Conservation (phyloP, 2,113 vertebrate species). For the Xenopus borealis region DNA sequence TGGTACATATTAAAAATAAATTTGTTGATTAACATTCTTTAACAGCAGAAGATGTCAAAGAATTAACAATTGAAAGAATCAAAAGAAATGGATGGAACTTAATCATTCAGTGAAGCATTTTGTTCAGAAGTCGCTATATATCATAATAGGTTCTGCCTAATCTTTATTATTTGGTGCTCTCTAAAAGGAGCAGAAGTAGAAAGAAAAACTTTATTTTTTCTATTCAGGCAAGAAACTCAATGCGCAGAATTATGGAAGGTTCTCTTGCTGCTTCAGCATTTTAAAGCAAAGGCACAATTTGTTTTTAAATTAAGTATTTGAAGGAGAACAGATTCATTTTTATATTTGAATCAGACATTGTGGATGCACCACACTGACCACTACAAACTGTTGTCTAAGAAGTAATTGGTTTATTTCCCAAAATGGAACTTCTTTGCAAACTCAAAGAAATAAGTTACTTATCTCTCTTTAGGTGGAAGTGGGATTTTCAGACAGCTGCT, state of each 20-base stretch:
- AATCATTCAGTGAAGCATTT: conserved; percentile 23
- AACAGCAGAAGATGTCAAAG: conserved; percentile 14
- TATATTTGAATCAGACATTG: conserved; percentile 6
- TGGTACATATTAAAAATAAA: conserved; percentile 1
- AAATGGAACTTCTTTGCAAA: conserved; percentile 9
- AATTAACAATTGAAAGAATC: conserved; percentile 23
- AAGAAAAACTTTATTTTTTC: conserved; percentile 9
- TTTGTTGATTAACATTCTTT: conserved; percentile 34
- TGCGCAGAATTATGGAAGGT: conserved; percentile 31
- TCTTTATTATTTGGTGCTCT: conserved; percentile 30
- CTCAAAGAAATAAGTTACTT: conserved; percentile 14
- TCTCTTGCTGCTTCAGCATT: conserved; percentile 20
- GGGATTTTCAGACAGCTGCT: conserved; percentile 24
- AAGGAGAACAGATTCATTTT: conserved; percentile 7
- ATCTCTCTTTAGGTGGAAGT: conserved; percentile 3
- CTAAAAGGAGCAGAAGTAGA: conserved; percentile 11
- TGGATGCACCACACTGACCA: conserved; percentile 17
- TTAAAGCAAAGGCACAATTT: conserved; percentile 34
- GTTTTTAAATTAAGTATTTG: conserved; percentile 42
- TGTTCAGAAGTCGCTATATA: conserved; percentile 24
- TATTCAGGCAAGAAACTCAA: conserved; percentile 31
- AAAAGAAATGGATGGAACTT: conserved; percentile 21
- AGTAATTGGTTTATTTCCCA: conserved; percentile 34
- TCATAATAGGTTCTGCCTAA: conserved; percentile 22
- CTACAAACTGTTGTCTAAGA: conserved; percentile 18